Evolutionary conservation across 2,888 invertebrate genomes (phyloP).

Genomic region (Chloroclysta siterata): DNA sequence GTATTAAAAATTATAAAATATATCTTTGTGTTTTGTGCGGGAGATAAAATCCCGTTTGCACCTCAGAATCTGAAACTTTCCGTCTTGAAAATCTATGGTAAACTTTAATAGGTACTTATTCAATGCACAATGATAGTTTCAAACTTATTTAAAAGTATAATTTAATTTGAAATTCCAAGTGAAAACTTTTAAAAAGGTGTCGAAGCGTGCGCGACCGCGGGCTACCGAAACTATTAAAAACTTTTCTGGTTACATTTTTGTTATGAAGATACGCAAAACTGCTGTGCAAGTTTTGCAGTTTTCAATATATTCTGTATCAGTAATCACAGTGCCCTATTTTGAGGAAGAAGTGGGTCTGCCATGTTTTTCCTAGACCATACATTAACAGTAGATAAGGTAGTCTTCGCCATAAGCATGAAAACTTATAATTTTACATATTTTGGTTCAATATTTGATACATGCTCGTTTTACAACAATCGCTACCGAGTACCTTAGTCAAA

Average conservation of each 20-base stretch:
- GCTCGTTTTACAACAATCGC: too few species aligned
- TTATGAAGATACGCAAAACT: conserved; percentile 13
- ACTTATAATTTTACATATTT: too few species aligned
- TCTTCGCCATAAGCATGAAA: too few species aligned
- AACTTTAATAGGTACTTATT: conserved; percentile 6
- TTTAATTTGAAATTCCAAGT: conserved; percentile 34
- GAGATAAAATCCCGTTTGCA: not conserved
- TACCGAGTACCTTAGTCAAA: too few species aligned
- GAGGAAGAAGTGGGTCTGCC: too few species aligned
- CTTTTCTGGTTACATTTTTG: conserved; percentile 31
- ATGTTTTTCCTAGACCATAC: too few species aligned
- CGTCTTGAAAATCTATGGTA: not conserved
- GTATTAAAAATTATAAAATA: too few species aligned
- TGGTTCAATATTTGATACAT: too few species aligned
- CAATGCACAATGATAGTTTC: conserved; percentile 23
- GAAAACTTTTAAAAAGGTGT: conserved; percentile 29
- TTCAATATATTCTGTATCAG: conserved; percentile 13
- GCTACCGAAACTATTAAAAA: conserved; percentile 28
- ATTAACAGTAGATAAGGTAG: too few species aligned
- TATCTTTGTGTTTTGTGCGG: too few species aligned
- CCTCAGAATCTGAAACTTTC: not conserved
- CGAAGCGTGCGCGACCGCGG: conserved; percentile 24
- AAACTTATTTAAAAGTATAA: conserved; percentile 37
- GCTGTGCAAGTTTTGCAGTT: conserved; percentile 9
- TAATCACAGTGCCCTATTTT: not conserved